Evolutionary conservation across 2,888 invertebrate genomes (phyloP).

Genomic region (Leucophora obtusa): DNA sequence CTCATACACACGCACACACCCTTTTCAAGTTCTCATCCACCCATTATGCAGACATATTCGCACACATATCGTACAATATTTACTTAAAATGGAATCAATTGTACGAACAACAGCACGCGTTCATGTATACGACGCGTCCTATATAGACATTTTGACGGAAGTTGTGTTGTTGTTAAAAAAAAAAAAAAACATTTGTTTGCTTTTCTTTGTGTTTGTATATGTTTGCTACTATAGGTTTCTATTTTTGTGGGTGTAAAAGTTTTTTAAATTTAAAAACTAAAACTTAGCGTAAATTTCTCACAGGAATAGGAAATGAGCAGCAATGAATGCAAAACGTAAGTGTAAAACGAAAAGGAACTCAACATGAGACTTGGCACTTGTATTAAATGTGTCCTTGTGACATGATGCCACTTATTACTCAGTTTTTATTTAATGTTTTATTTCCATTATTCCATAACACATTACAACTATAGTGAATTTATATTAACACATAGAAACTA

Average conservation of each 20-base stretch:
- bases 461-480: neutral
- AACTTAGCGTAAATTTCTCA: constrained; percentile 31
- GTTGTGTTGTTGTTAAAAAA: constrained; percentile 12
- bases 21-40: neutral
- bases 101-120: neutral
- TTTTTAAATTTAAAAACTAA: constrained; percentile 7
- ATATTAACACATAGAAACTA: neutral
- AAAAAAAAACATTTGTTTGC: constrained; percentile 17
- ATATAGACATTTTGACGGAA: constrained; percentile 28
- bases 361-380: constrained; percentile 39
- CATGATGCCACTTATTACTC: constrained; percentile 47
- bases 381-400: constrained; percentile 46
- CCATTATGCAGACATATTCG: neutral
- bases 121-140: neutral
- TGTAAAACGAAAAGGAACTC: neutral
- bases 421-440: neutral
- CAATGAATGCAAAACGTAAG: constrained; percentile 26
- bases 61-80: neutral
- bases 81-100: neutral
- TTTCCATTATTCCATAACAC: neutral
- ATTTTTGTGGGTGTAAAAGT: neutral
- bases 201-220: neutral
- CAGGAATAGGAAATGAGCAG: constrained; percentile 55
- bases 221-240: neutral
- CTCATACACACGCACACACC: neutral